phyloP scores from a whole-genome alignment of 2,797 vertebrate genomes.

The Pipistrellus kuhlii region DNA sequence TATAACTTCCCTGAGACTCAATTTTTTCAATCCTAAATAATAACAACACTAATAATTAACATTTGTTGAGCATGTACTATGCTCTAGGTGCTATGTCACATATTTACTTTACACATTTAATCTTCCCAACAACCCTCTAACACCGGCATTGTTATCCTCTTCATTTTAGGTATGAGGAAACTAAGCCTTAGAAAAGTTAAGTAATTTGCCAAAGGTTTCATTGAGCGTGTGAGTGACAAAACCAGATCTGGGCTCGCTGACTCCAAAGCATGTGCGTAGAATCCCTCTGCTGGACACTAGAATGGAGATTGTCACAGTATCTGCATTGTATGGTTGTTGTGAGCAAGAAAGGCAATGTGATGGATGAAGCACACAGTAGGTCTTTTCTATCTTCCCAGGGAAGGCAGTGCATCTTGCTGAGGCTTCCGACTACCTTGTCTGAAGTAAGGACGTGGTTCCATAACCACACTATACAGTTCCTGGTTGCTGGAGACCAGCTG shows the following conservation, averaged over 20 bases:
- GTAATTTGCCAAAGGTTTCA: neutral
- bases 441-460: neutral
- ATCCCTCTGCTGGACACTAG: too few relatives aligned
- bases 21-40: neutral
- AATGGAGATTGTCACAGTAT: fast-evolving
- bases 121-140: neutral
- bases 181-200: neutral
- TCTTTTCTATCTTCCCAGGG: neutral
- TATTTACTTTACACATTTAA: neutral
- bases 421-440: neutral
- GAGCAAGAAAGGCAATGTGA: neutral
- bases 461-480: neutral
- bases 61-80: neutral
- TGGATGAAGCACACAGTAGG: fast-evolving
- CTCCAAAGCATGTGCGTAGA: neutral
- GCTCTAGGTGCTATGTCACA: neutral
- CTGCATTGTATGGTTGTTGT: neutral
- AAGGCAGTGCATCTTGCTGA: neutral
- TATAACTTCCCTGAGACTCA: neutral
- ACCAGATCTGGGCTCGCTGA: fast-evolving
- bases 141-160: neutral
- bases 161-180: neutral
- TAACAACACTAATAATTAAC: neutral
- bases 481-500: constrained; percentile 12
- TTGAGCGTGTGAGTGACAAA: neutral